Evolutionary conservation across 2,113 vertebrate genomes (phyloP).

Genomic region (Gallinago paraguaiae): DNA sequence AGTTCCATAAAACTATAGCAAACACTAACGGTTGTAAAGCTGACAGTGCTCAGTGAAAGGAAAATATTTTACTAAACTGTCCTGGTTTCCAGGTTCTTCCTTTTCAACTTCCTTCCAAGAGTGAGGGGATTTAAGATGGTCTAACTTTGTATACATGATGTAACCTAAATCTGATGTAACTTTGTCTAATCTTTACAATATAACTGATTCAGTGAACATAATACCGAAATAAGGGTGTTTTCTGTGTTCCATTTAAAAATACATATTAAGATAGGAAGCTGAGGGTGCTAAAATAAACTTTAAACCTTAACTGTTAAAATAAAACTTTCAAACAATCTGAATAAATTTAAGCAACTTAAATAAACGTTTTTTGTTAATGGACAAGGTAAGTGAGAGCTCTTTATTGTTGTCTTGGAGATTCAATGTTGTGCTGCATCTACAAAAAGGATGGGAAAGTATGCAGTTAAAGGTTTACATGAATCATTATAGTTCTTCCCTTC

Average conservation of each 20-base stretch:
- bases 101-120: not conserved
- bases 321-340: not conserved
- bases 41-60: not conserved
- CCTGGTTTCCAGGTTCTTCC: not conserved
- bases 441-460: not conserved
- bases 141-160: not conserved
- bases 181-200: not conserved
- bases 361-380: not conserved
- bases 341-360: not conserved
- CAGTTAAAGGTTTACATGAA: not conserved
- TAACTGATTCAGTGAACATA: not conserved
- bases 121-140: not conserved
- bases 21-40: not conserved
- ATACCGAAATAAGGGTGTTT: not conserved
- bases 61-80: not conserved
- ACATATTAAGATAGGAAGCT: not conserved
- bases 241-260: not conserved
- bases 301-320: not conserved
- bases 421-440: not conserved
- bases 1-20: not conserved
- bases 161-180: not conserved
- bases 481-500: not conserved
- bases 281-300: not conserved
- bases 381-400: not conserved
- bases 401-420: not conserved